Base-by-base conservation (phyloP, 2,888 invertebrate genomes). In the Coenonympha glycerion region DNA sequence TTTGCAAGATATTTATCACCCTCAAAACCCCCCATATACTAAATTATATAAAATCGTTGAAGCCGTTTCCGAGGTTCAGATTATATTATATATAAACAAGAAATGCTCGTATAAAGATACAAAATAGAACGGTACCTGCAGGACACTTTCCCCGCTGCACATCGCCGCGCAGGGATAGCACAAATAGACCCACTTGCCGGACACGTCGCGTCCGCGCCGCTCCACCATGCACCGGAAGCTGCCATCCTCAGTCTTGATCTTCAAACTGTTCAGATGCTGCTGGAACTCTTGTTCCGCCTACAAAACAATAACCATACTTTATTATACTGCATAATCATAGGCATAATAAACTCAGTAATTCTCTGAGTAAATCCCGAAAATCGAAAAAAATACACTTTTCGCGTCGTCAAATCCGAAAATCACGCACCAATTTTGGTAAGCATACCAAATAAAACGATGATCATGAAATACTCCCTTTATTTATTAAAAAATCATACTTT, bases 151-250 rank as follows among this genome's bases (percentile, higher is more conserved):
- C 18, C 87, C 86, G 56, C 77, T 79, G 68, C 87, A 87, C 19
- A 80, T 71, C 2, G 88, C 88, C 2, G 84, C 86, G 62, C 89
- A 89, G 3, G 89, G 86, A 61, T 78, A 88, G 69, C 89, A 89
- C 56, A 86, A 63, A 61, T 88, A 88, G 40, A 80, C 76, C 80
- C 85, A 88, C 52, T 81, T 77, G 53, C 86, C 79, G 6, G 80
- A 72, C 5, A 77, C 64, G 58, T 88, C 86, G 3, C 87, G 76
- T 2, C 73, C 76, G 37, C 76, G 79, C 26, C 87, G 67, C 60
- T 88, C 84, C 69, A 88, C 87, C 78, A 89, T 87, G 49, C 74
- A 64, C 26, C 83, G 76, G 24, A 63, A 56, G 40, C 60, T 69
- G 19, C 82, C 89, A 84, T 89, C 79, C 3, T 87, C 86, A 6